phyloP scores from a whole-genome alignment of 2,888 invertebrate species.

The Serripes groenlandicus region DNA sequence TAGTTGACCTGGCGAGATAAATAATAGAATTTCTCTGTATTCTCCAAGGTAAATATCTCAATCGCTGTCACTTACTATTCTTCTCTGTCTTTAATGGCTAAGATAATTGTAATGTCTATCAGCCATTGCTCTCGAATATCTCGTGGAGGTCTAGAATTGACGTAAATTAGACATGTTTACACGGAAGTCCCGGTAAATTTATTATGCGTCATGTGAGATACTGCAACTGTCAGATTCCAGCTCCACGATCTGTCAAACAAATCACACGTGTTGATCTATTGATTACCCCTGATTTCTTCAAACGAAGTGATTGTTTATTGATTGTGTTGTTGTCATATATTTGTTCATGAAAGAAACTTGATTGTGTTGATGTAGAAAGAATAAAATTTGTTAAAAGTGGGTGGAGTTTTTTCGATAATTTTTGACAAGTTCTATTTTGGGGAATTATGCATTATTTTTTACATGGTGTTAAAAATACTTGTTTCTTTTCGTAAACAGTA shows the following conservation, averaged over 20 bases:
- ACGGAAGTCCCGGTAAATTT: conserved; percentile 53
- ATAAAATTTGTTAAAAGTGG: too few relatives aligned
- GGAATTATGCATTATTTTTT: too few relatives aligned
- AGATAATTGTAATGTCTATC: not conserved
- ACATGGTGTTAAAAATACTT: too few relatives aligned
- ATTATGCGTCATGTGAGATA: conserved; percentile 59
- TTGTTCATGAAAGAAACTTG: too few relatives aligned
- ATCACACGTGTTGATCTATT: too few relatives aligned
- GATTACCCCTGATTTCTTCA: too few relatives aligned
- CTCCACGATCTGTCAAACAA: not conserved
- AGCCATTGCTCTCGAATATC: not conserved
- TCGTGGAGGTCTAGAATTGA: not conserved
- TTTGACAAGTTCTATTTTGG: too few relatives aligned
- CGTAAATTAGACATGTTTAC: conserved; percentile 26
- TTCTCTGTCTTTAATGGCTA: not conserved
- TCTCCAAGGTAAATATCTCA: conserved; percentile 38
- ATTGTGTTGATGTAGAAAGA: too few relatives aligned
- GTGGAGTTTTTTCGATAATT: too few relatives aligned
- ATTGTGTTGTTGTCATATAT: too few relatives aligned
- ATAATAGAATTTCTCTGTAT: conserved; percentile 34
- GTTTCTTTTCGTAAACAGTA: too few relatives aligned
- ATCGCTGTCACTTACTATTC: not conserved
- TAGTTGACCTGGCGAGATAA: conserved; percentile 66
- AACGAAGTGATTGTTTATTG: too few relatives aligned
- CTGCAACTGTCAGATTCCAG: conserved; percentile 21